Conservation (phyloP, 2,888 invertebrate species). For the Dermolepida albohirtum region DNA sequence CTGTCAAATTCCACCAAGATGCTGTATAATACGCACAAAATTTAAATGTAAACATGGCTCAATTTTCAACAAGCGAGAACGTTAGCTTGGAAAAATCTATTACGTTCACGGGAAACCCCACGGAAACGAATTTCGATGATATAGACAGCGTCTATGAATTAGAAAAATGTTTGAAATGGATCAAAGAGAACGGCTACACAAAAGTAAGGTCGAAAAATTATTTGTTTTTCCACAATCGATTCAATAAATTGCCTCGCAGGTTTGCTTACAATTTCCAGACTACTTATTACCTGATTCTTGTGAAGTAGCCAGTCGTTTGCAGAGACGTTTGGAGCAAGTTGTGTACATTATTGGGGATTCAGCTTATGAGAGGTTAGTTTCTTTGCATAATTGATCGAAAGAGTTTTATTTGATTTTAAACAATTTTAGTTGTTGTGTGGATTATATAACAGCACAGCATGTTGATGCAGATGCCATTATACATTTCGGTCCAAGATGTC, state of each 20-base stretch:
- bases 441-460: conserved; percentile 91
- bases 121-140: conserved; percentile 57
- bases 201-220: conserved; percentile 68
- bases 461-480: conserved; percentile 86
- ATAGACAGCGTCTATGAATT: conserved; percentile 71
- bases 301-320: conserved; percentile 71
- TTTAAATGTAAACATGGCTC: conserved; percentile 34
- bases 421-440: conserved; percentile 84
- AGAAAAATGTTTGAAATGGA: conserved; percentile 76
- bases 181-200: conserved; percentile 72
- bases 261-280: conserved; percentile 94
- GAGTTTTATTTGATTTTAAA: conserved; percentile 32
- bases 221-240: background rate
- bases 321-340: conserved; percentile 68
- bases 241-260: conserved; percentile 65
- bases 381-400: conserved; percentile 57
- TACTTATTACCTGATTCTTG: conserved; percentile 77
- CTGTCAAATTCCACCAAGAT: too few species aligned
- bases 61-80: conserved; percentile 68
- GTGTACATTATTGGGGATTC: conserved; percentile 90
- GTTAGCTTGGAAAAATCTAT: conserved; percentile 69
- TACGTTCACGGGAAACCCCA: conserved; percentile 49
- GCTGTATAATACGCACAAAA: too few species aligned
- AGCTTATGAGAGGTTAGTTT: conserved; percentile 84
- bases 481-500: conserved; percentile 93